Percentiles rank a stretch among this genome's conserved stretches.
These are phyloP conservation scores for Acronicta alni DNA, from an alignment of 2,888 invertebrate species.

Conservation along the genomic window DNA sequence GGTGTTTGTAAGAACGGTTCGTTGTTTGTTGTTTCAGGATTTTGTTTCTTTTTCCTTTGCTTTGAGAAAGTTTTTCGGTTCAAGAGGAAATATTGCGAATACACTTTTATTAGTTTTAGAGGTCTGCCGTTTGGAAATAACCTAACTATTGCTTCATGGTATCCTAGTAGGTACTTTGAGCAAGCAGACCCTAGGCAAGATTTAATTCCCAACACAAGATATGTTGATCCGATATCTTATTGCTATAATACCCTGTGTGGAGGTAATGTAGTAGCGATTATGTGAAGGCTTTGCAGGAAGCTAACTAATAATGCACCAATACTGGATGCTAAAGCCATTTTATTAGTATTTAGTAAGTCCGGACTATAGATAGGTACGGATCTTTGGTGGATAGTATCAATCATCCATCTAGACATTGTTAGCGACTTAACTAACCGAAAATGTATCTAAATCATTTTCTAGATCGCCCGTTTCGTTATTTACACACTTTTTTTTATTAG, in stretches of 20 bases:
- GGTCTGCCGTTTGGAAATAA: too few species aligned
- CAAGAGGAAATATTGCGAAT: background rate
- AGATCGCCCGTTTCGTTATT: too few species aligned
- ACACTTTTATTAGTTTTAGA: too few species aligned
- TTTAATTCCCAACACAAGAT: conserved; percentile 31
- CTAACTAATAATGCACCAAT: conserved; percentile 28
- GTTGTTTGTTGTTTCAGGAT: conserved; percentile 34
- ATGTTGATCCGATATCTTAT: conserved; percentile 48
- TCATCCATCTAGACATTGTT: too few species aligned
- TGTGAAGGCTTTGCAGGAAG: conserved; percentile 25
- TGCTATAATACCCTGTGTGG: conserved; percentile 27
- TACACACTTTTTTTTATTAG: too few species aligned
- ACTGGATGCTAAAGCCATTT: conserved; percentile 19
- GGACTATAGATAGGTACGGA: background rate
- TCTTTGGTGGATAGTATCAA: too few species aligned
- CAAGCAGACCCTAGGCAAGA: conserved; percentile 17
- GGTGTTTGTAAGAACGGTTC: conserved; percentile 41
- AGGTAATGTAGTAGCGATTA: conserved; percentile 45
- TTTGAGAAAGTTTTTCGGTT: background rate
- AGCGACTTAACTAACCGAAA: too few species aligned
- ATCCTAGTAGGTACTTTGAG: conserved; percentile 1
- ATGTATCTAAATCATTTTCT: too few species aligned
- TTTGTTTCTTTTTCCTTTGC: conserved; percentile 12
- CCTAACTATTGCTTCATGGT: too few species aligned
- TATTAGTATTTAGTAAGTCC: conserved; percentile 6